phyloP scores from a whole-genome alignment of 2,888 invertebrate genomes.

The Orthosia gothica region DNA sequence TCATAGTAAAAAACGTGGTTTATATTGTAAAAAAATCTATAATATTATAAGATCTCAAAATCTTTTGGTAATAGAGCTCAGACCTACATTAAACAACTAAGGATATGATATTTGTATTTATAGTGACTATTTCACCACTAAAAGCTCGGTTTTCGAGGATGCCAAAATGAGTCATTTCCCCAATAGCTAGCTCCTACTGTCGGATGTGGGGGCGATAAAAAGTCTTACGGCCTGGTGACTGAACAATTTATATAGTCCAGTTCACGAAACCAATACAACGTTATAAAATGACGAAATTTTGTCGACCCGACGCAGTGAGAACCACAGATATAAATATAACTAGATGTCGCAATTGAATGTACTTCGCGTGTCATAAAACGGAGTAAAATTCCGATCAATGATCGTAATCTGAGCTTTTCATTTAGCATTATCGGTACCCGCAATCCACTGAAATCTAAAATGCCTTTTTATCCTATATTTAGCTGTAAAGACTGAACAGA shows the following conservation, averaged over 20 bases:
- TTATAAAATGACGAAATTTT: slow-evolving; percentile 30
- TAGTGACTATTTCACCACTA: slow-evolving; percentile 10
- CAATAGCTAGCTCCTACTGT: slow-evolving; percentile 17
- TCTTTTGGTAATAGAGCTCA: slow-evolving; percentile 48
- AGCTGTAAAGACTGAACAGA: no score
- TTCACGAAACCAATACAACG: slow-evolving; percentile 18
- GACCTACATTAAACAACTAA: slow-evolving; percentile 34
- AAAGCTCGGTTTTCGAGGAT: slow-evolving; percentile 20
- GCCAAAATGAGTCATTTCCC: slow-evolving; percentile 15
- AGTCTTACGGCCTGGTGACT: slow-evolving; percentile 22
- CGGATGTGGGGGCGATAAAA: slow-evolving; percentile 43
- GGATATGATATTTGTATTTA: slow-evolving; percentile 43
- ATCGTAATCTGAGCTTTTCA: no score
- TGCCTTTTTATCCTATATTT: no score
- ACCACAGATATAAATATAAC: background rate
- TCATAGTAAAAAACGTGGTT: slow-evolving; percentile 23
- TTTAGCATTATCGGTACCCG: no score
- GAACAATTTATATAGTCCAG: slow-evolving; percentile 17
- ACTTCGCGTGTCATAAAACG: no score
- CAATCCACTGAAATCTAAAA: no score
- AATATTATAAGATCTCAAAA: slow-evolving; percentile 37
- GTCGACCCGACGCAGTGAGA: background rate
- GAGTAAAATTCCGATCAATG: no score
- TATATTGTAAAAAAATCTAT: slow-evolving; percentile 30
- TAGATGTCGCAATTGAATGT: no score